Base-by-base conservation (phyloP, 2,113 vertebrate genomes). In the Paralichthys olivaceus region DNA sequence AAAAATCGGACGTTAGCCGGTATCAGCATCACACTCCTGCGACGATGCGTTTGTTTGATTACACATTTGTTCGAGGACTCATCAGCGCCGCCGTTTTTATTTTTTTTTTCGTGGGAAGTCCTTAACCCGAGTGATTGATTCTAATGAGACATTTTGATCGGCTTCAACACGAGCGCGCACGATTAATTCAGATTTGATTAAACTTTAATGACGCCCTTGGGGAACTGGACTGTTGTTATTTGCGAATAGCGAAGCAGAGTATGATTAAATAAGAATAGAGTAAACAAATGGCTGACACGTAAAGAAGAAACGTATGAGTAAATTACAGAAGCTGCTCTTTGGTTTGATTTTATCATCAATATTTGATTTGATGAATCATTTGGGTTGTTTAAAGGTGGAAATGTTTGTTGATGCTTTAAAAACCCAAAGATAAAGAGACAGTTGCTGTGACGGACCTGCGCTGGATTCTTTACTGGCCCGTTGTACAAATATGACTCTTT, bases 61-160 rank as follows among this genome's bases (percentile, higher is more conserved):
- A 43, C 40, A 43, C 13, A 11, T 19, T 49, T 49, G 11, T 13
- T n/a, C 19, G 19, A 51, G 49, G 8, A 51, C 43, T 82, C 57
- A 75, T 70, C 81, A 56, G 66, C 45, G 0, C 47, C 7, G 53
- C 49, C 15, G 84, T 43, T 83, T 83, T 49, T 29, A 26, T 17
- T 58, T 83, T 83, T 49, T 26, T 26, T 19, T 58, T 7, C 7
- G 9, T 14, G 72, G 45, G 49, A 77, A 84, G 81, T 83, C 75
- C 75, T 86, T 85, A 87, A 85, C 85, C 80, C 58, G 29, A 69
- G 69, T 80, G 76, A 84, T 83, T 84, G 79, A 87, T 81, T 79
- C 61, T 86, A 87, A 87, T 83, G 80, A 85, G 82, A 87, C 82
- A 61, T 81, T 89, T 84, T 85, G 84, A 87, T 81, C 80, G 54